These are phyloP conservation scores for Phymanthus crucifer DNA, from an alignment of 92 coral and sea anemone species.

Conservation along the genomic window DNA sequence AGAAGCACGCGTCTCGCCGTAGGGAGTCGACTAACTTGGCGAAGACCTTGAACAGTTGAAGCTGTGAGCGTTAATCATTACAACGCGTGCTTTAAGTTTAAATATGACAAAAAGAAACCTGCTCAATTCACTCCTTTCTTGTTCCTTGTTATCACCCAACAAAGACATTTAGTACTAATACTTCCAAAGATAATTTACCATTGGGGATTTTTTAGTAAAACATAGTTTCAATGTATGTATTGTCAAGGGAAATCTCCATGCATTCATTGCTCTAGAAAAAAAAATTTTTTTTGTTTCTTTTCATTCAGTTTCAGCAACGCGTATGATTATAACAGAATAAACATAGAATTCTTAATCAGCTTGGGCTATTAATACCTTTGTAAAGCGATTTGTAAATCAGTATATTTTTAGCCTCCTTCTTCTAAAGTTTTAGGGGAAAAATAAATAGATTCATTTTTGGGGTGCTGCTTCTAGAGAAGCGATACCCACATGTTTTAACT, in stretches of 20 bases:
- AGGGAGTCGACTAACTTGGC: conserved; percentile 13
- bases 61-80: background rate
- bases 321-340: background rate
- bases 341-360: background rate
- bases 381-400: background rate
- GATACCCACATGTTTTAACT: too few species aligned
- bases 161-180: too few species aligned
- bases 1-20: conserved; percentile 18
- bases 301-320: background rate
- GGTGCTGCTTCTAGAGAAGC: too few species aligned
- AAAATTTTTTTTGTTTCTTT: background rate
- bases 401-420: background rate
- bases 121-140: background rate
- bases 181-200: too few species aligned
- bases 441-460: too few species aligned
- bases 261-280: background rate
- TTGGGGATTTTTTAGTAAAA: too few species aligned
- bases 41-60: conserved; percentile 5
- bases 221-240: too few species aligned
- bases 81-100: background rate
- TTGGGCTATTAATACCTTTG: conserved; percentile 3
- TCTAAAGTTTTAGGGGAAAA: too few species aligned
- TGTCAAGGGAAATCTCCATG: background rate
- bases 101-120: background rate
- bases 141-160: background rate